phyloP scores from a whole-genome alignment of 2,113 vertebrate genomes.

The Cyphomyrus discorhynchus region DNA sequence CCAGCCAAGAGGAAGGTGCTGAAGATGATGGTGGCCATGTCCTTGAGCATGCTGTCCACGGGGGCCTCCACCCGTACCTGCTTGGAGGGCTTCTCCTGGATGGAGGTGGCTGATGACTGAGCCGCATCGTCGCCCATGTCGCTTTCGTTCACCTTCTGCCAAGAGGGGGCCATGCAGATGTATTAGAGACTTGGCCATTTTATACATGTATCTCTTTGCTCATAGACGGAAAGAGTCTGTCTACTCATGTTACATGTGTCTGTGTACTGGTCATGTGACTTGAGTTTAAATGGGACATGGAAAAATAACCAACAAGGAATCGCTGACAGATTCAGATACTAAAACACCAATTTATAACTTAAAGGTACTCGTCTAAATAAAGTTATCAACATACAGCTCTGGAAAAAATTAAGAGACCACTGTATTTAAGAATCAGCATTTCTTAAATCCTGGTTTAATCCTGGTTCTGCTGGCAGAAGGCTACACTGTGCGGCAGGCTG shows the following conservation, averaged over 20 bases:
- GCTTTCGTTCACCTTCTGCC: conserved; percentile 73
- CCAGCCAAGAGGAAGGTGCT: conserved; percentile 90
- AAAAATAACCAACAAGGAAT: neutral
- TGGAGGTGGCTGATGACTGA: conserved; percentile 55
- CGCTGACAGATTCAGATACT: neutral
- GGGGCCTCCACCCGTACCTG: conserved; percentile 63
- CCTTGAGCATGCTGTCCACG: conserved; percentile 87
- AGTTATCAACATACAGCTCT: neutral
- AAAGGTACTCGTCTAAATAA: neutral
- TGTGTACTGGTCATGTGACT: neutral
- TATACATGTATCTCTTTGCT: neutral
- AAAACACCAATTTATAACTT: neutral
- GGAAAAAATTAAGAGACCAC: neutral
- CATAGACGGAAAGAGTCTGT: neutral
- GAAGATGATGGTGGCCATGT: conserved; percentile 92
- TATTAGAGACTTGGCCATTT: neutral
- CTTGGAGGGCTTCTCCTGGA: conserved; percentile 64
- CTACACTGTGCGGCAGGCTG: neutral
- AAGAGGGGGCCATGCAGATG: neutral
- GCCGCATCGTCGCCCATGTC: conserved; percentile 64
- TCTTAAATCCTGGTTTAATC: neutral
- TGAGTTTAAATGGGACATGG: neutral
- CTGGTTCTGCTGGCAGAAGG: neutral
- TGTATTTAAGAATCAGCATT: neutral
- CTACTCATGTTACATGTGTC: neutral